Conservation (phyloP, 2,888 invertebrate species). For the Aethes cnicana region DNA sequence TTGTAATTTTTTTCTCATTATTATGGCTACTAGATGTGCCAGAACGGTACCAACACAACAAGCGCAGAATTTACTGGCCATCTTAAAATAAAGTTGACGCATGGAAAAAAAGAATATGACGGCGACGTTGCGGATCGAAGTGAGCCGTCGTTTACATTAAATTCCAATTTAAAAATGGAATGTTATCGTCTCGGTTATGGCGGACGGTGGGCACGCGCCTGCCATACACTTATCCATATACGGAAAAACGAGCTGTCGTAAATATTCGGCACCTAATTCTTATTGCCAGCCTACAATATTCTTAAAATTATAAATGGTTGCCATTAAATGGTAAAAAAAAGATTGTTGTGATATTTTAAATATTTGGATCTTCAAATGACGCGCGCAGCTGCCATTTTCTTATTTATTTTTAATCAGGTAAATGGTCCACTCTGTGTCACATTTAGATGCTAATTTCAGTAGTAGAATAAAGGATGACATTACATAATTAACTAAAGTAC, state of each 20-base stretch:
- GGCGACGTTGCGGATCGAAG: constrained; percentile 41
- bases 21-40: background rate
- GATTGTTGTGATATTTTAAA: constrained; percentile 44
- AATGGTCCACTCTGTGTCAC: too few relatives aligned
- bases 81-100: constrained; percentile 8
- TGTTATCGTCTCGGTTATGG: constrained; percentile 54
- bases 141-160: constrained; percentile 56
- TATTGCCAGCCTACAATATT: constrained; percentile 41
- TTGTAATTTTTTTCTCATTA: too few relatives aligned
- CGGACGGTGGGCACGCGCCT: constrained; percentile 55
- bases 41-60: background rate
- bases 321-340: constrained; percentile 28
- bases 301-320: constrained; percentile 34
- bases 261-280: constrained; percentile 67
- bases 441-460: too few relatives aligned
- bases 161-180: constrained; percentile 62
- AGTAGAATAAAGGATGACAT: too few relatives aligned
- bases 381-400: background rate
- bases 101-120: constrained; percentile 39
- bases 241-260: constrained; percentile 49
- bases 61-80: constrained; percentile 4
- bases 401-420: background rate
- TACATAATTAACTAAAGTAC: too few relatives aligned
- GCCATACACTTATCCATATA: constrained; percentile 48
- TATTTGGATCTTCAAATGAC: background rate